These are phyloP conservation scores for Tineola bisselliella DNA, from an alignment of 2,888 invertebrate species.

Conservation along the genomic window DNA sequence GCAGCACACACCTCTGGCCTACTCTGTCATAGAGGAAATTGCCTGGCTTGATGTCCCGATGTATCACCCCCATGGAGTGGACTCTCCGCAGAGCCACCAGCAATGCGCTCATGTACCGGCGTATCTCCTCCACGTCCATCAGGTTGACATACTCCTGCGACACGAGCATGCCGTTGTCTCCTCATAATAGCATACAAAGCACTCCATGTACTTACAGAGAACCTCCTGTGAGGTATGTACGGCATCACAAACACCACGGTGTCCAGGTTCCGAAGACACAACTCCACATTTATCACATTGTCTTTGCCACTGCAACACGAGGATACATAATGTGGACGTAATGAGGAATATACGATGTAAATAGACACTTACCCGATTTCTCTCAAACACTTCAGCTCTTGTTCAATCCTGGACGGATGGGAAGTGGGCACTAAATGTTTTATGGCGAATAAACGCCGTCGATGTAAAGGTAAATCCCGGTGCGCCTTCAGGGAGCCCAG, in stretches of 20 bases:
- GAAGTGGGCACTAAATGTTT: constrained; percentile 90
- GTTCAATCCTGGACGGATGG: constrained; percentile 82
- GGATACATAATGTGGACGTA: neutral
- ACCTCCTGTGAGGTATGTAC: constrained; percentile 83
- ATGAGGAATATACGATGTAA: too few relatives aligned
- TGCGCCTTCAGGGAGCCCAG: constrained; percentile 74
- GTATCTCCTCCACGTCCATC: constrained; percentile 76
- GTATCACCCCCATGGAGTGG: constrained; percentile 86
- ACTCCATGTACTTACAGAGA: constrained; percentile 71
- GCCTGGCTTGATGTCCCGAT: constrained; percentile 90
- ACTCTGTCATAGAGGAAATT: constrained; percentile 88
- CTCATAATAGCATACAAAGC: too few relatives aligned
- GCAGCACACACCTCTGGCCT: constrained; percentile 61
- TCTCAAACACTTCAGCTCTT: constrained; percentile 81
- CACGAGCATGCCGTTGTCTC: neutral
- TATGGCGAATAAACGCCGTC: constrained; percentile 77
- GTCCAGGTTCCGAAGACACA: constrained; percentile 80
- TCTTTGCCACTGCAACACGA: constrained; percentile 72
- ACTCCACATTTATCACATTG: constrained; percentile 82
- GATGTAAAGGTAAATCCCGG: constrained; percentile 33
- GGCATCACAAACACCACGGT: constrained; percentile 91
- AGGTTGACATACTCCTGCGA: constrained; percentile 76
- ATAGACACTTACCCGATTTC: constrained; percentile 75
- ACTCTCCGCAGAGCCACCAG: constrained; percentile 81
- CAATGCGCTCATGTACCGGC: constrained; percentile 82